These are phyloP conservation scores for Phodopus roborovskii DNA, from an alignment of 2,113 vertebrate species.

Conservation along the genomic window DNA sequence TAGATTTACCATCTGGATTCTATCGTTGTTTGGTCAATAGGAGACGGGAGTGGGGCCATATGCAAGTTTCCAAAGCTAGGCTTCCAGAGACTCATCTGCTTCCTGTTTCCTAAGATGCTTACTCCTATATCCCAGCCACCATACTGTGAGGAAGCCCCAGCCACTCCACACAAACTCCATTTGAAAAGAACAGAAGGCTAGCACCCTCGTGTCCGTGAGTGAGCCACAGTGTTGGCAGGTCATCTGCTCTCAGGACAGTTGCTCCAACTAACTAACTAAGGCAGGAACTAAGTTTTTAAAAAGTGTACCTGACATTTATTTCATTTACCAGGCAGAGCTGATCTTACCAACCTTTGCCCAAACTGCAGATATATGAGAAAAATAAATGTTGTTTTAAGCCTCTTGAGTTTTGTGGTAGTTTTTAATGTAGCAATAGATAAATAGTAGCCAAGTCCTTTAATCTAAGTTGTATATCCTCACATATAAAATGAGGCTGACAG, in stretches of 20 bases:
- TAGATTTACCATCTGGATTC: background rate
- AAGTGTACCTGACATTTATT: background rate
- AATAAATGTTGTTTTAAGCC: background rate
- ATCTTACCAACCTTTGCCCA: background rate
- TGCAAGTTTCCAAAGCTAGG: background rate
- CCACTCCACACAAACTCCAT: background rate
- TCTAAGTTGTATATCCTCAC: background rate
- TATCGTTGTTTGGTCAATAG: background rate
- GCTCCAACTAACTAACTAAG: background rate
- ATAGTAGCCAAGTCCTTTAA: background rate
- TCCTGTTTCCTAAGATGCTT: background rate
- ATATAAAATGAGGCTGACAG: slow-evolving; percentile 6
- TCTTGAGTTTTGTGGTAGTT: background rate
- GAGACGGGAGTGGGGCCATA: background rate
- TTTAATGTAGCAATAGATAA: background rate
- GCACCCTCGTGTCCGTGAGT: background rate
- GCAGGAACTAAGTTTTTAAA: background rate
- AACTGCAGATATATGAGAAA: background rate
- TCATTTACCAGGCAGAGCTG: background rate
- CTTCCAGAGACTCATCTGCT: background rate
- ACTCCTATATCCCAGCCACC: background rate
- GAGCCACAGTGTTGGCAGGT: background rate
- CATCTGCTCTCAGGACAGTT: background rate
- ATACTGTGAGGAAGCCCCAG: background rate
- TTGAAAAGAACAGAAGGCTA: background rate